Evolutionary conservation across 1,140 invertebrate genomes (phyloP).

Genomic region (Bombus superbus): DNA sequence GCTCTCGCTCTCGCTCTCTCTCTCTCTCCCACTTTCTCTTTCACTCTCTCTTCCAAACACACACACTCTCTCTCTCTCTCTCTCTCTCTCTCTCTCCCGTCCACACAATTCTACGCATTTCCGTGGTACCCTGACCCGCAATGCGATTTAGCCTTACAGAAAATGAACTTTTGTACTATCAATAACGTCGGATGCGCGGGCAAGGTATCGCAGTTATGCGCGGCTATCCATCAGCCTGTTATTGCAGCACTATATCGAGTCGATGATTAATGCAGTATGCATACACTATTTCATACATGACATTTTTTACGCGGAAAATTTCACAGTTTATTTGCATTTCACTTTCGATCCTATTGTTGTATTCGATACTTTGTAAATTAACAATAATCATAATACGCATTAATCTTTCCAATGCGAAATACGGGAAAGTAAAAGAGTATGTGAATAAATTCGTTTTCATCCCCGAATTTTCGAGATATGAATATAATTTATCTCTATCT

Average conservation of each 20-base stretch:
- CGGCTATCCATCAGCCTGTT: neutral
- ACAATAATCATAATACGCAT: neutral
- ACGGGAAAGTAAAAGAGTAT: neutral
- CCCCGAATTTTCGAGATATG: neutral
- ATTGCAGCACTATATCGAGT: neutral
- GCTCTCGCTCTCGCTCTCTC: neutral
- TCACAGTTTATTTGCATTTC: conserved; percentile 33
- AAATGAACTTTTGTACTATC: conserved; percentile 53
- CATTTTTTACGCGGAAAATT: neutral
- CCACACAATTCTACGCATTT: conserved; percentile 13
- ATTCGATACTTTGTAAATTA: neutral
- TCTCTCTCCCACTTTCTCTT: neutral
- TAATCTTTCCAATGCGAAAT: neutral
- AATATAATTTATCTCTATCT: neutral
- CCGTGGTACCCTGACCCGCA: neutral
- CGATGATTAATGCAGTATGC: conserved; percentile 33
- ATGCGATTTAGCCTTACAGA: neutral
- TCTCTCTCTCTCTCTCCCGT: neutral
- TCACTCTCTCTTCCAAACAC: neutral
- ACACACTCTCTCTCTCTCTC: neutral
- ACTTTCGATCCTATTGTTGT: neutral
- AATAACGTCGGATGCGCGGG: neutral
- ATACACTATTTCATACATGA: conserved; percentile 49
- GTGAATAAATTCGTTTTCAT: neutral
- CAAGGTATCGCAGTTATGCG: conserved; percentile 27